Conservation (phyloP, 2,113 vertebrate species). For the Corvus hawaiiensis region DNA sequence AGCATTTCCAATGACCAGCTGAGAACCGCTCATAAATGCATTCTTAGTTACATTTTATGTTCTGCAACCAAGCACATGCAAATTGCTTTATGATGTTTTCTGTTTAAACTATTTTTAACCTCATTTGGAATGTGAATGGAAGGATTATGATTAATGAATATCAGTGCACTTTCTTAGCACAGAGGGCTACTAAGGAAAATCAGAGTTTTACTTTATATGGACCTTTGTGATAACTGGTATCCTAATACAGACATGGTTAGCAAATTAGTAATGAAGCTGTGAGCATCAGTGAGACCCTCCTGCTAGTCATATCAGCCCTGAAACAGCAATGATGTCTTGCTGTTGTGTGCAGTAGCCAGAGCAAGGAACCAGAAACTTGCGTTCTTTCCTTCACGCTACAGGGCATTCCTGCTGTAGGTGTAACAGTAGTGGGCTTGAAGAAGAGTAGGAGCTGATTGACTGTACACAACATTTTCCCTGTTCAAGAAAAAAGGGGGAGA, state of each 20-base stretch:
- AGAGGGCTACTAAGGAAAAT: neutral
- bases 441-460: neutral
- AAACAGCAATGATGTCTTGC: neutral
- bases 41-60: neutral
- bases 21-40: neutral
- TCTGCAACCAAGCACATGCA: neutral
- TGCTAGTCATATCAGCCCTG: neutral
- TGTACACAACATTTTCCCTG: neutral
- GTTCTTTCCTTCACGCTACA: neutral
- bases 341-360: neutral
- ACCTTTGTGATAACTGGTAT: neutral
- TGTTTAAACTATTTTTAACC: neutral
- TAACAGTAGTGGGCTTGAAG: neutral
- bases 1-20: neutral
- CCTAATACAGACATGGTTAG: neutral
- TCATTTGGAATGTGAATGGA: neutral
- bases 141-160: neutral
- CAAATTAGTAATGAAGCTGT: neutral
- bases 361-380: neutral
- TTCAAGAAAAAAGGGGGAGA: neutral
- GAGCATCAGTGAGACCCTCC: neutral
- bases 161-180: neutral
- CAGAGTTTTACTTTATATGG: neutral
- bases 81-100: neutral
- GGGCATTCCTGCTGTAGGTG: rapidly evolving